Evolutionary conservation across 2,113 vertebrate species (phyloP).

Genomic region (Phalacrocorax brasilianus): DNA sequence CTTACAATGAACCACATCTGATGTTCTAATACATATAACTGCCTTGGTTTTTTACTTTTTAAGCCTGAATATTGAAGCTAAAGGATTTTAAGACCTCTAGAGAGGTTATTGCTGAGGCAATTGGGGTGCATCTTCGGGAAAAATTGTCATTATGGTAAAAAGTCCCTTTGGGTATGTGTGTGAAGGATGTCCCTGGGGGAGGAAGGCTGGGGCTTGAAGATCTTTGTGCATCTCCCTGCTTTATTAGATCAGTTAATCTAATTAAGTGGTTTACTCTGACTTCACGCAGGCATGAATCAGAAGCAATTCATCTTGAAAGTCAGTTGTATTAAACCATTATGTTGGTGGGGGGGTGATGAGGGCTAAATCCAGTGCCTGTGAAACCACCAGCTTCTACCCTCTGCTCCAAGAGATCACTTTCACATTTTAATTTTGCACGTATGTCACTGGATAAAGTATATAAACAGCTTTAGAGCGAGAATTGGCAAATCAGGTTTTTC

Average conservation of each 20-base stretch:
- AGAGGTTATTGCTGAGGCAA: not conserved
- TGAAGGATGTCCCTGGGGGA: not conserved
- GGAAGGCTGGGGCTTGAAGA: not conserved
- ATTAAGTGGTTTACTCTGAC: conserved; percentile 40
- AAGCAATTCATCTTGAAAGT: not conserved
- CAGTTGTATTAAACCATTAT: not conserved
- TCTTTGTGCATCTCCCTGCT: not conserved
- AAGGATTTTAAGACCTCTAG: not conserved
- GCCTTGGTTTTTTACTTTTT: not conserved
- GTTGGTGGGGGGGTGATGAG: not conserved
- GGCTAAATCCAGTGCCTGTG: not conserved
- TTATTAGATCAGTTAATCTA: conserved; percentile 53
- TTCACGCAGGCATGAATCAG: not conserved
- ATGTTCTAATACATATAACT: not conserved
- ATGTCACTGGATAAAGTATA: not conserved
- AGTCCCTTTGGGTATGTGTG: not conserved
- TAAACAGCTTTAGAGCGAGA: not conserved
- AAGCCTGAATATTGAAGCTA: not conserved
- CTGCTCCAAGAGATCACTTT: not conserved
- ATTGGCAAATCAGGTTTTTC: not conserved
- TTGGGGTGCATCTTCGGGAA: not conserved
- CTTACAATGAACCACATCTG: not conserved
- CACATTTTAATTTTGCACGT: not conserved
- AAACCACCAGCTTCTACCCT: not conserved
- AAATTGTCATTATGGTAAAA: not conserved